These are phyloP conservation scores for Cryptotermes secundus DNA, from an alignment of 1,140 invertebrate species.

Conservation along the genomic window DNA sequence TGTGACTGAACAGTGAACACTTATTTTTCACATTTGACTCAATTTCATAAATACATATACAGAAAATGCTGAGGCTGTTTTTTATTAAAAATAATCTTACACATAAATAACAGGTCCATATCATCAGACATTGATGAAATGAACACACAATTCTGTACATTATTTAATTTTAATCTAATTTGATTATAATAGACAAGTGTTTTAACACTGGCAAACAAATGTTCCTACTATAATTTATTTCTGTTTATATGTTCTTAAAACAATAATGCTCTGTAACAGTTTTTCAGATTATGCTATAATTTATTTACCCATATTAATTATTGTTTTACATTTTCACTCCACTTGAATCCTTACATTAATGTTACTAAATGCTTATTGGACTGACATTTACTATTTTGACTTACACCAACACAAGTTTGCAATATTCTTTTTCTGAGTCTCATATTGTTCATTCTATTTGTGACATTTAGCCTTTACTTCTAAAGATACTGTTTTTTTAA, in stretches of 20 bases:
- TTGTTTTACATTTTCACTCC: background rate
- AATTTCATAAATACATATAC: background rate
- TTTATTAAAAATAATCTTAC: background rate
- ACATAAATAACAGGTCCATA: background rate
- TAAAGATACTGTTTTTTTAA: background rate
- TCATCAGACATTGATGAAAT: background rate
- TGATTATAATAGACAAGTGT: background rate
- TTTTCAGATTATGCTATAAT: background rate
- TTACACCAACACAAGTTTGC: background rate
- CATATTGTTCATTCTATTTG: background rate
- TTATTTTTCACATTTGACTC: constrained; percentile 11
- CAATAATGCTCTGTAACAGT: background rate
- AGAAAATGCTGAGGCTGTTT: constrained; percentile 11
- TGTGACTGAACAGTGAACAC: constrained; percentile 1
- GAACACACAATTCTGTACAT: background rate
- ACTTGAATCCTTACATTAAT: background rate
- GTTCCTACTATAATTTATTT: background rate
- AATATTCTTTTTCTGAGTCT: background rate
- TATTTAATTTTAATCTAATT: background rate
- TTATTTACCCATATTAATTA: background rate
- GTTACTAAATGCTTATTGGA: background rate
- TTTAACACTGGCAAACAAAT: background rate
- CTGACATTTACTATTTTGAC: background rate
- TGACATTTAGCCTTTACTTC: background rate
- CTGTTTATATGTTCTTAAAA: background rate